Base-by-base conservation (phyloP, 1,140 invertebrate species). In the Papilio polyxenes region DNA sequence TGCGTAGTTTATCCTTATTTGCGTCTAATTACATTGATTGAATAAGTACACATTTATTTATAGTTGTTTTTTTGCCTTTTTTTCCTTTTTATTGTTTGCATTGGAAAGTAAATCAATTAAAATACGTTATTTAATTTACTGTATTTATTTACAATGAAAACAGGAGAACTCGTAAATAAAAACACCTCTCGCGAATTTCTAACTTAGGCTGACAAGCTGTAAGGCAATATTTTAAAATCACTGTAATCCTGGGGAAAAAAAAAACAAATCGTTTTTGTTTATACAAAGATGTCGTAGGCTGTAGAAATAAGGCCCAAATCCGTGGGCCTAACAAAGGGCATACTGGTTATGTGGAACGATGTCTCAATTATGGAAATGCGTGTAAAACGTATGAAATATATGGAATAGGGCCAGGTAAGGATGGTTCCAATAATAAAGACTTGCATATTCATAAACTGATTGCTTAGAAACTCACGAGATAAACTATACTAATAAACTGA, bases 381-480 rank as follows among this genome's bases (percentile, higher is more conserved):
- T 56, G 83, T 89, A 86, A 89, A 89, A 85, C 82, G 88, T 87
- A 89, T 89, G 88, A 89, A 91, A 90, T 88, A 75, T 90, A 90
- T 90, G 90, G 88, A 90, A 90, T 40, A 83, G 85, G 89, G 88
- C 76, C 86, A 82, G 65, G 75, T 37, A 80, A 48, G 79, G 76
- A 80, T 23, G 49, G 53, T 59, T 80, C 59, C 75, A 84, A 79
- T 82, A 84, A 59, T 82, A 85, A 81, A 86, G 83, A 74, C 81
- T 75, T 91, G 85, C 88, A 89, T 89, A 90, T 89, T 90, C 87
- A 90, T 90, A 49, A 82, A 84, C 40, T 75, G 76, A 51, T 20
- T 53, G 37, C 82, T 84, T 84, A 83, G 72, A 85, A 88, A 83
- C 85, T 83, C 75, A 87, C 83, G 65, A 84, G 84, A 84, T 85